Percentiles rank a stretch among this genome's conserved stretches.
Conservation (phyloP, 2,888 invertebrate species). For the Priocnemis perturbator region DNA sequence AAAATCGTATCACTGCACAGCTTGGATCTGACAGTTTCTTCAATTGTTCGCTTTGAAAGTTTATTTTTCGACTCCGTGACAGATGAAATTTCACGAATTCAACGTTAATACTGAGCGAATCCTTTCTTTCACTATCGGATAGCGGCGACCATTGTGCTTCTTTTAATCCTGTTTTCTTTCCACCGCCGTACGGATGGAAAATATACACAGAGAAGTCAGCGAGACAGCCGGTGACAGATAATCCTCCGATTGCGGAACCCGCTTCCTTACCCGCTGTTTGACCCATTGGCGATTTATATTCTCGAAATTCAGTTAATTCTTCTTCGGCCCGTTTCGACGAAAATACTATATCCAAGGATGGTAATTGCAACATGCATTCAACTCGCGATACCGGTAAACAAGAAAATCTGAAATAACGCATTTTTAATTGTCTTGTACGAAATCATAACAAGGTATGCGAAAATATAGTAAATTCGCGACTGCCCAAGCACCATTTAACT, state of each 20-base stretch:
- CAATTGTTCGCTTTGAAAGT: slow-evolving; percentile 79
- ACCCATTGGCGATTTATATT: slow-evolving; percentile 72
- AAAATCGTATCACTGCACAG: slow-evolving; percentile 93
- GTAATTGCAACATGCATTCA: slow-evolving; percentile 96
- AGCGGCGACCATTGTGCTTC: slow-evolving; percentile 92
- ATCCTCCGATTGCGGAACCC: slow-evolving; percentile 86
- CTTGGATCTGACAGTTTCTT: slow-evolving; percentile 81
- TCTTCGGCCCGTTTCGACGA: slow-evolving; percentile 93
- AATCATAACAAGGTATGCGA: too few relatives aligned
- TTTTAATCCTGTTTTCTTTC: slow-evolving; percentile 87
- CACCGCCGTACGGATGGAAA: slow-evolving; percentile 97
- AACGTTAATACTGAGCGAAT: slow-evolving; percentile 96
- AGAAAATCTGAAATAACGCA: slow-evolving; percentile 82
- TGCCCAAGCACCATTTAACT: not conserved
- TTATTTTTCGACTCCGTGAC: slow-evolving; percentile 91
- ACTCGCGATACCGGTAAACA: slow-evolving; percentile 96
- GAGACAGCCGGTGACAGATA: slow-evolving; percentile 96
- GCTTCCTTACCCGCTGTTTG: slow-evolving; percentile 65
- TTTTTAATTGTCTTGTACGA: too few relatives aligned
- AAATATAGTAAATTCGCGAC: too few relatives aligned
- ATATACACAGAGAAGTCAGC: slow-evolving; percentile 98
- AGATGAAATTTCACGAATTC: slow-evolving; percentile 98
- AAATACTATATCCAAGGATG: slow-evolving; percentile 97
- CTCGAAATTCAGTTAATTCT: slow-evolving; percentile 77
- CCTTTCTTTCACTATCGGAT: slow-evolving; percentile 93